Evolutionary conservation across 2,888 invertebrate genomes (phyloP), one percentile per base, ranked within the genome.

Genomic region (Hedychridium roseum): DNA sequence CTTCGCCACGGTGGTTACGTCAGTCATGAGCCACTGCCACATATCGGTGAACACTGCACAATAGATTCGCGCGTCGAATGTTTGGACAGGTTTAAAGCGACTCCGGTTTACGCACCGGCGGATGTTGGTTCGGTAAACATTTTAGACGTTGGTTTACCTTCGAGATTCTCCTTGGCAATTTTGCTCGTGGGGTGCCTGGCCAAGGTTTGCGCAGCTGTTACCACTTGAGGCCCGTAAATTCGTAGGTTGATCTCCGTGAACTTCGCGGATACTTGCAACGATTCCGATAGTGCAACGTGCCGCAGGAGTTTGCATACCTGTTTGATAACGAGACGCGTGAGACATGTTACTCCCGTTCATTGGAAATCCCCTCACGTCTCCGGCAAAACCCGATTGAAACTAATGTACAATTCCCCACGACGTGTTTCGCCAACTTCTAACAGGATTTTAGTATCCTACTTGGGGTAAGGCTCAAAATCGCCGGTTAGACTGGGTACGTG

Each of bases 121-220:
- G n/a, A n/a, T n/a, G n/a, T n/a, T n/a, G n/a, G n/a, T n/a, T n/a
- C n/a, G n/a, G n/a, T n/a, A n/a, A n/a, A n/a, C n/a, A n/a, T n/a
- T n/a, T n/a, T n/a, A n/a, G n/a, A n/a, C n/a, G n/a, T n/a, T n/a
- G n/a, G n/a, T n/a, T 57, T 77, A 80, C 85, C 86, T 81, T 97
- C 97, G 41, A 97, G 85, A 82, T 98, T 98, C 79, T 99, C 99
- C 73, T 95, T 89, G 57, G 97, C 95, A 60, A 97, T 96, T 79
- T 96, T 91, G 78, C 96, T 96, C 54, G 89, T 88, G 3, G 97
- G 94, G 82, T 96, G 91, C 66, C 91, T 87, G 50, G 94, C 92
- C 54, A 98, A 81, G 36, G 96, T 94, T 70, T 95, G 89, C 48
- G 97, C 93, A 30, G 98, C 96, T 43, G 94, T 92, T 64, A 97